phyloP scores from a whole-genome alignment of 2,113 vertebrate species.

The Eretmochelys imbricata region DNA sequence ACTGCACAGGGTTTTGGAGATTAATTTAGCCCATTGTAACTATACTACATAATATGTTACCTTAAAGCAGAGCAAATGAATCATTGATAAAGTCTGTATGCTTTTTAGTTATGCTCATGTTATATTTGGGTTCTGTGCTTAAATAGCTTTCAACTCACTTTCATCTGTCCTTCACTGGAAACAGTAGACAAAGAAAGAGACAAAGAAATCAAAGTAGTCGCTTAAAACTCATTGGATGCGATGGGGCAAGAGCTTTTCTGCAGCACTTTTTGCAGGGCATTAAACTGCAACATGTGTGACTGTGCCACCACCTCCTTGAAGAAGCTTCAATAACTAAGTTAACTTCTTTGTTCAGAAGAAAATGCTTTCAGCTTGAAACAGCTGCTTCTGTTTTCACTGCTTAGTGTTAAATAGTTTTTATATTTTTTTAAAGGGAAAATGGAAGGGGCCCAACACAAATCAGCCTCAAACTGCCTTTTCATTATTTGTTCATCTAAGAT shows the following conservation, averaged over 20 bases:
- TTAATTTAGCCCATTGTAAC: fast-evolving
- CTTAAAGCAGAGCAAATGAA: neutral
- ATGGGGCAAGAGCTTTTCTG: neutral
- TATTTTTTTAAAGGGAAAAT: neutral
- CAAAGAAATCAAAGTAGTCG: neutral
- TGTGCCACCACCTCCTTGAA: neutral
- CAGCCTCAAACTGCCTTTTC: neutral
- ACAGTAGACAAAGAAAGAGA: neutral
- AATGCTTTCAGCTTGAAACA: neutral
- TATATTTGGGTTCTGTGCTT: neutral
- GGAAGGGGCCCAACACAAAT: neutral
- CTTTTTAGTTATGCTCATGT: neutral
- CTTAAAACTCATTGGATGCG: neutral
- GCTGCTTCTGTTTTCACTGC: neutral
- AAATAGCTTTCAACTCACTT: neutral
- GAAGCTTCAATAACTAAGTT: neutral
- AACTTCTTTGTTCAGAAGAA: neutral
- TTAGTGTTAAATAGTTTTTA: neutral
- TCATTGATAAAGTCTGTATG: neutral
- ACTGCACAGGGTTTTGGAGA: neutral
- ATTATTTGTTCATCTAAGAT: neutral
- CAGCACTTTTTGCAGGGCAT: neutral
- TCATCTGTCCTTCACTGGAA: neutral
- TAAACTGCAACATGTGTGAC: neutral
- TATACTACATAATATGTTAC: neutral